Evolutionary conservation across 2,888 invertebrate genomes (phyloP).

Genomic region (Linyphia triangularis): DNA sequence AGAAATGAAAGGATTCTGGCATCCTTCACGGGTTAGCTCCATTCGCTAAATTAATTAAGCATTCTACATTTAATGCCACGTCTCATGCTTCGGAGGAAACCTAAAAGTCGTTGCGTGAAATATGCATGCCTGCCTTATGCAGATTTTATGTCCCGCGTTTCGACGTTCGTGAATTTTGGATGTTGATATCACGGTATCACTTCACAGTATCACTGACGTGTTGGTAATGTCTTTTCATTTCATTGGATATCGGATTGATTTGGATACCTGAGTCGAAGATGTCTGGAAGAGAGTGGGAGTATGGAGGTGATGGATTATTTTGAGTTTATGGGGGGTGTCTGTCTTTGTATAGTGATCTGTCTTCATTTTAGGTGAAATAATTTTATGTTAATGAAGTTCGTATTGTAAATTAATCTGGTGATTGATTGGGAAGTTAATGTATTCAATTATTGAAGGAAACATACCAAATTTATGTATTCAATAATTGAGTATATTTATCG

Average conservation of each 20-base stretch:
- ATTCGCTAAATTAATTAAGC: conserved; percentile 3
- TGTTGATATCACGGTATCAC: background rate
- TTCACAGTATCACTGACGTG: background rate
- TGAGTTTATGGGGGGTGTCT: conserved; percentile 3
- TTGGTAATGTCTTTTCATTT: background rate
- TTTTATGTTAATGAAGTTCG: no score
- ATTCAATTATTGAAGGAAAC: no score
- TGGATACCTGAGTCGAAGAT: background rate
- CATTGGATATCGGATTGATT: background rate
- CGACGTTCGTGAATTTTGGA: background rate
- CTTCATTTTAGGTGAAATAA: no score
- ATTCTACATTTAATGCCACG: background rate
- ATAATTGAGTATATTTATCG: no score
- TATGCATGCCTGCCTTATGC: background rate
- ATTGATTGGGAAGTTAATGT: no score
- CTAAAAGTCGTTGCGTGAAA: background rate
- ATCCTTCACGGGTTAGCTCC: background rate
- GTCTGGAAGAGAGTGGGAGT: background rate
- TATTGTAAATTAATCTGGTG: no score
- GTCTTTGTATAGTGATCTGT: no score
- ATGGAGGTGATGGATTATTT: background rate
- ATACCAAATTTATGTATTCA: no score
- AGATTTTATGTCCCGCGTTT: background rate
- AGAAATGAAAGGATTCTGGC: background rate
- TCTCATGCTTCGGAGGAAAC: background rate